phyloP scores from a whole-genome alignment of 1,140 invertebrate species.

The Venustaconcha ellipsiformis region DNA sequence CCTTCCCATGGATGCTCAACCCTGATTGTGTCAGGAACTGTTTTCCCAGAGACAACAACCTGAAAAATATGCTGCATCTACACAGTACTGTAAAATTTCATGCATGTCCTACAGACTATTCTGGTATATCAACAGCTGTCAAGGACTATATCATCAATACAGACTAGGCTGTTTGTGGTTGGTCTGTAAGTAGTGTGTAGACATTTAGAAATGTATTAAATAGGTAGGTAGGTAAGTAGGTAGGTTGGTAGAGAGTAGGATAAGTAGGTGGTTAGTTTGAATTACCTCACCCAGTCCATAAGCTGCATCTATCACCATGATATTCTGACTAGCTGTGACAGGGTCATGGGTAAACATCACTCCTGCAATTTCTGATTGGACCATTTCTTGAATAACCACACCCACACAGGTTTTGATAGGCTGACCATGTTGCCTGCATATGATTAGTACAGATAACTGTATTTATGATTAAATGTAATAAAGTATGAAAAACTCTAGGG shows the following conservation, averaged over 20 bases:
- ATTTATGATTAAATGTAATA: too few relatives aligned
- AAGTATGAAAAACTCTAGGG: too few relatives aligned
- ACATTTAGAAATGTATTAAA: background rate
- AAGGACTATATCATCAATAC: background rate
- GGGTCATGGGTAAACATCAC: conserved; percentile 87
- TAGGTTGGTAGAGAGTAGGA: background rate
- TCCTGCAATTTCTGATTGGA: conserved; percentile 77
- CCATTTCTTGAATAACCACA: conserved; percentile 86
- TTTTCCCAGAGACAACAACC: conserved; percentile 81
- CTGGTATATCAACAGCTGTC: background rate
- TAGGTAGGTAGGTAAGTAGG: background rate
- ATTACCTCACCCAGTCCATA: conserved; percentile 82
- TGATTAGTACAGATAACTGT: background rate
- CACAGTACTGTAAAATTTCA: background rate
- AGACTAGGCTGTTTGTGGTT: background rate
- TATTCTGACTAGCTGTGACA: conserved; percentile 75
- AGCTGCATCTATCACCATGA: conserved; percentile 82
- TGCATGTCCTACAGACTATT: background rate
- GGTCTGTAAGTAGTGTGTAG: background rate
- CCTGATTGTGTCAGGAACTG: conserved; percentile 81
- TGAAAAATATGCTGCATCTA: conserved; percentile 62
- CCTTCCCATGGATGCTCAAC: conserved; percentile 71
- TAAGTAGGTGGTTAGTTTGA: too few relatives aligned
- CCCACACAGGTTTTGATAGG: conserved; percentile 77
- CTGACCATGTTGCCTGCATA: conserved; percentile 76